Evolutionary conservation across 2,113 vertebrate species (phyloP).

Genomic region (Kobus ellipsiprymnus): DNA sequence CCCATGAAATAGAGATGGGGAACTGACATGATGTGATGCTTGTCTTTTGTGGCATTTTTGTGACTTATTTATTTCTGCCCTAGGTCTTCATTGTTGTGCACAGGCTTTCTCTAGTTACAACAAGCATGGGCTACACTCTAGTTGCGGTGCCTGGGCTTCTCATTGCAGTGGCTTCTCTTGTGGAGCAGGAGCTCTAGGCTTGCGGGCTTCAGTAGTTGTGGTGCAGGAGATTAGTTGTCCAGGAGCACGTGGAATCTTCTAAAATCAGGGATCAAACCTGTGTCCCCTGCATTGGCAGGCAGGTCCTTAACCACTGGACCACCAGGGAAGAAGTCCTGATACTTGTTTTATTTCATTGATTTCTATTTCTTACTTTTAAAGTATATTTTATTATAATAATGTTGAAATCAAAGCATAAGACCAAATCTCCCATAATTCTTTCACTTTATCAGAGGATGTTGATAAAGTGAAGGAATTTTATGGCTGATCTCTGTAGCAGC

Average conservation of each 20-base stretch:
- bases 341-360: not conserved
- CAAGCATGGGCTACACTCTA: not conserved
- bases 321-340: not conserved
- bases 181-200: not conserved
- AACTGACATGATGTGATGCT: not conserved
- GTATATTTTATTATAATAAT: not conserved
- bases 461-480: not conserved
- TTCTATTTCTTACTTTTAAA: not conserved
- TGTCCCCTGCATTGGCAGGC: not conserved
- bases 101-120: not conserved
- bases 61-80: not conserved
- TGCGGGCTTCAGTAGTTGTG: not conserved
- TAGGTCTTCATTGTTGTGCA: not conserved
- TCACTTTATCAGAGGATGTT: not conserved
- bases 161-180: not conserved
- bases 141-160: fast-evolving
- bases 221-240: not conserved
- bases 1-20: not conserved
- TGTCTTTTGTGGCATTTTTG: not conserved
- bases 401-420: not conserved
- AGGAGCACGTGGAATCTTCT: not conserved
- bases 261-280: not conserved
- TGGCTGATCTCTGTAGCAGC: not conserved
- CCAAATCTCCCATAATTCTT: not conserved
- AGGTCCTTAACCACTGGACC: not conserved